Conservation (phyloP, 2,113 vertebrate species). For the Cairina moschata region DNA sequence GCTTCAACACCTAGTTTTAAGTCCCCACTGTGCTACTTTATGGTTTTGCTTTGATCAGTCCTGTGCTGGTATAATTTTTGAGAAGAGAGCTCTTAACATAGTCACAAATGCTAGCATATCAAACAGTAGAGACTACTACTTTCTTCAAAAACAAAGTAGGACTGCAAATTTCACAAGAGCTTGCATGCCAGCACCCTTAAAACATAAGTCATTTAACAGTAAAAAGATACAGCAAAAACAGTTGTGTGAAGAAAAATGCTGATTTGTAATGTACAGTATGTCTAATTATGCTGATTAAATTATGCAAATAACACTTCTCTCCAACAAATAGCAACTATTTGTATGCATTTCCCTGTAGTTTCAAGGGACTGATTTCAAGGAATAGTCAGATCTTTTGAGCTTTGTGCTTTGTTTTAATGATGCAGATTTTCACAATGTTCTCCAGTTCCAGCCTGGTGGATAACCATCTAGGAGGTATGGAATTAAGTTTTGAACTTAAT, state of each 20-base stretch:
- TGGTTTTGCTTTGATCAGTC: background rate
- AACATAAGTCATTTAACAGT: background rate
- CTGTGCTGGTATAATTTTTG: background rate
- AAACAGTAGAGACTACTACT: background rate
- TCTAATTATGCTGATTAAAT: background rate
- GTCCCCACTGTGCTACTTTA: background rate
- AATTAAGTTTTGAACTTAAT: background rate
- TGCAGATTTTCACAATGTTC: background rate
- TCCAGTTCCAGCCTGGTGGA: background rate
- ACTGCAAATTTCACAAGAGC: background rate
- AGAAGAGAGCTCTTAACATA: background rate
- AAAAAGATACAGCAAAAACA: background rate
- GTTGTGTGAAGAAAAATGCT: background rate
- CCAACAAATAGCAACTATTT: background rate
- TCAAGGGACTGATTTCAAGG: background rate
- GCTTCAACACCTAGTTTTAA: background rate
- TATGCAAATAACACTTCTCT: background rate
- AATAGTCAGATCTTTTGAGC: background rate
- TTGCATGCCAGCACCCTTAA: background rate
- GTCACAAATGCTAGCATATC: background rate
- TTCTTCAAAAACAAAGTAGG: background rate
- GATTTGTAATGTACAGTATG: background rate
- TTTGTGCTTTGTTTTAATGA: background rate
- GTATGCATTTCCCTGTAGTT: background rate
- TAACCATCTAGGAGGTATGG: background rate